These are phyloP conservation scores for Arvicola amphibius DNA, from an alignment of 2,797 vertebrate species.

Conservation along the genomic window DNA sequence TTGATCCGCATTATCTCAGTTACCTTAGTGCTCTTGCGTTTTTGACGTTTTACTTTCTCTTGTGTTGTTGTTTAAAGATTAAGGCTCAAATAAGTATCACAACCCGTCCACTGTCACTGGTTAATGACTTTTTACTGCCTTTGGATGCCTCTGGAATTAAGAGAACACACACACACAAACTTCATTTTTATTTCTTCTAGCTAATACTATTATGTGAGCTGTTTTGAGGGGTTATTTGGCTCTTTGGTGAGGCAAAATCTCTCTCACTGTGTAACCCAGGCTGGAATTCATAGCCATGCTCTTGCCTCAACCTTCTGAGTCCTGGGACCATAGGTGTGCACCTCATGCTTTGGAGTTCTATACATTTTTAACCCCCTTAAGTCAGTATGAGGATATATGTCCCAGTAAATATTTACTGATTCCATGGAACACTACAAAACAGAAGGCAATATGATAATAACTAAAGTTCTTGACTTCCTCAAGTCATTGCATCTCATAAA, in stretches of 20 bases:
- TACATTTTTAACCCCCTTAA: background rate
- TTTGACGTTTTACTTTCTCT: constrained; percentile 16
- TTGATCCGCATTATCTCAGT: constrained; percentile 6
- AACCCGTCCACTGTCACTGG: background rate
- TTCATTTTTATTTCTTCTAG: constrained; percentile 5
- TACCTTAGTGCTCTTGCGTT: constrained; percentile 7
- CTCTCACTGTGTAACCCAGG: background rate
- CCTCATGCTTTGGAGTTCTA: background rate
- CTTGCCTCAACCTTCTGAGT: background rate
- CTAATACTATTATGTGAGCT: constrained; percentile 12
- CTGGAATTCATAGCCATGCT: background rate
- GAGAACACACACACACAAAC: background rate
- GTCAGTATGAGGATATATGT: constrained; percentile 4
- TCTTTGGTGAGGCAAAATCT: background rate
- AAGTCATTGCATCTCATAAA: constrained; percentile 36
- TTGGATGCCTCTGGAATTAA: background rate
- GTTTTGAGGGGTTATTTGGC: background rate
- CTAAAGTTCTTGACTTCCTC: background rate
- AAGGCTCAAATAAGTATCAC: background rate
- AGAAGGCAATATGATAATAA: constrained; percentile 22
- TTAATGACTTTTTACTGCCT: background rate
- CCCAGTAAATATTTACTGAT: constrained; percentile 45
- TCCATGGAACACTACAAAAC: constrained; percentile 49
- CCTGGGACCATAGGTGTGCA: background rate
- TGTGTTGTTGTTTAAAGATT: constrained; percentile 3